Conservation (phyloP, 2,113 vertebrate species). For the Brachirus orientalis region DNA sequence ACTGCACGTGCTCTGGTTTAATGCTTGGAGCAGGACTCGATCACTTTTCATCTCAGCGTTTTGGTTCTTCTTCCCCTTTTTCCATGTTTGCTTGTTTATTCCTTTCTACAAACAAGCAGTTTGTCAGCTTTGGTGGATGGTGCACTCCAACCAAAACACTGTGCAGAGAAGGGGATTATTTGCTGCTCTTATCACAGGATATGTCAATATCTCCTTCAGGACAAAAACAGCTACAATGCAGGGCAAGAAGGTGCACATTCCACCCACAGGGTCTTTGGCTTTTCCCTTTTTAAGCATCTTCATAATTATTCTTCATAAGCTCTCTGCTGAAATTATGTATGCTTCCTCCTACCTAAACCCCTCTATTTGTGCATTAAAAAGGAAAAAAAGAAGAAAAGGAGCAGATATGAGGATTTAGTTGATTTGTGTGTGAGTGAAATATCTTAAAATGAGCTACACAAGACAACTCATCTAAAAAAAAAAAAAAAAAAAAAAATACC, state of each 20-base stretch:
- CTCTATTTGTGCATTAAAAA: conserved; percentile 5
- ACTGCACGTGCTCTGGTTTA: conserved; percentile 25
- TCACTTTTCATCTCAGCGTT: not conserved
- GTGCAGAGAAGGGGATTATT: conserved; percentile 52
- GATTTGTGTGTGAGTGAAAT: conserved; percentile 12
- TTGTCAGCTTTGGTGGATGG: conserved; percentile 32
- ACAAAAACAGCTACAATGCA: conserved; percentile 47
- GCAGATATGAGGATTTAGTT: conserved; percentile 9
- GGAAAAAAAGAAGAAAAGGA: conserved; percentile 1
- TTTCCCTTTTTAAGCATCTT: conserved; percentile 45
- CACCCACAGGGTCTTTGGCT: conserved; percentile 45
- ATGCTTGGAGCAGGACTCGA: conserved; percentile 20
- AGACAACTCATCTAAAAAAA: not conserved
- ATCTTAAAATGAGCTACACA: not conserved
- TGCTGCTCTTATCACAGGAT: conserved; percentile 50
- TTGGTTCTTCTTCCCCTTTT: conserved; percentile 1
- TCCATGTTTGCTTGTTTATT: conserved; percentile 12
- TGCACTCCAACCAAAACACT: conserved; percentile 32
- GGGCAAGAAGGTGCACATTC: conserved; percentile 46
- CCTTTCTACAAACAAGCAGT: conserved; percentile 13
- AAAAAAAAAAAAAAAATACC: conserved; percentile 2
- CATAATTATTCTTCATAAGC: conserved; percentile 55
- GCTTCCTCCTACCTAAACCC: conserved; percentile 45
- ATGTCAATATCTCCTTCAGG: conserved; percentile 52
- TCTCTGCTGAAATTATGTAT: conserved; percentile 29